Conservation (phyloP, 2,797 vertebrate species). For the Notamacropus eugenii region DNA sequence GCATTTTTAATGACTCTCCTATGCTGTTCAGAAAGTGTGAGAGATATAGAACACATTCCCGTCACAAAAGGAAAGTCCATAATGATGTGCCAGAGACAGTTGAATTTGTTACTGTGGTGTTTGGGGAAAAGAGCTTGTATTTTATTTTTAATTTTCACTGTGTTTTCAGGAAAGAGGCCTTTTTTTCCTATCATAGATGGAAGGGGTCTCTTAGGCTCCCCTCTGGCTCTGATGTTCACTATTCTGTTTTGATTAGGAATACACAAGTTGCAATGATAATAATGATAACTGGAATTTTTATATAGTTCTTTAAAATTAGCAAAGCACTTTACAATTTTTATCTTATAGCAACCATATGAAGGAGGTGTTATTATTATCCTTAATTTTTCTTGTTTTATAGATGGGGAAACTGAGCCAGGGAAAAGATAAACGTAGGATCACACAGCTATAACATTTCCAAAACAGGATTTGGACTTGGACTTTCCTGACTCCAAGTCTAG, state of each 20-base stretch:
- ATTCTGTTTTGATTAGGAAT: not conserved
- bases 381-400: not conserved
- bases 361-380: not conserved
- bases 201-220: not conserved
- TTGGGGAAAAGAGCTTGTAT: not conserved
- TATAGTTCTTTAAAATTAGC: not conserved
- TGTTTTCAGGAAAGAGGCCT: not conserved
- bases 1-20: not conserved
- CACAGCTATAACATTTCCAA: not conserved
- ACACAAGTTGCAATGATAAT: not conserved
- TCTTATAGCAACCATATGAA: not conserved
- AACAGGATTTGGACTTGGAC: not conserved
- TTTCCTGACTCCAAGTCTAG: not conserved
- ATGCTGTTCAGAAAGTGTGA: not conserved
- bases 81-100: not conserved
- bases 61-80: not conserved
- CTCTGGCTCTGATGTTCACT: not conserved
- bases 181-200: not conserved
- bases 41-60: not conserved
- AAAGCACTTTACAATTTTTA: not conserved
- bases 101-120: not conserved
- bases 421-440: not conserved
- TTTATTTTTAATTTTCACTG: not conserved
- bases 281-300: not conserved
- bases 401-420: not conserved